Conservation (phyloP, 1,140 invertebrate genomes). For the Camponotus vicinus region DNA sequence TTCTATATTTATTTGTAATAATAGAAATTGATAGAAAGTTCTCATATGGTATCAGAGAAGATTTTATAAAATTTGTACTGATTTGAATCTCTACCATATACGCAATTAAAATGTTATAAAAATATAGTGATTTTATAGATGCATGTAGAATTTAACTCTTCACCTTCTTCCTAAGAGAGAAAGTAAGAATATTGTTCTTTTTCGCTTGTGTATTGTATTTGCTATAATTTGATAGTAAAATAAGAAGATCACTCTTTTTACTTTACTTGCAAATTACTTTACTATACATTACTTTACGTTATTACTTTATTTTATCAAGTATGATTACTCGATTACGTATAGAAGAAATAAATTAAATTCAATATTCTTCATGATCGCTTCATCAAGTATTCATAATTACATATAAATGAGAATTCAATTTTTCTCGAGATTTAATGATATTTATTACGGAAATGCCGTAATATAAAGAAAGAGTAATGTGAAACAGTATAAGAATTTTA, state of each 20-base stretch:
- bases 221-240: constrained; percentile 20
- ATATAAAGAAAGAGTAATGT: neutral
- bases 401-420: constrained; percentile 19
- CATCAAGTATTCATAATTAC: constrained; percentile 33
- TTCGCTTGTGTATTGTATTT: constrained; percentile 16
- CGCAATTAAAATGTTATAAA: neutral
- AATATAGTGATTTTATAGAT: too few relatives aligned
- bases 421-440: constrained; percentile 24
- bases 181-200: constrained; percentile 7
- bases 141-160: constrained; percentile 20
- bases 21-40: too few relatives aligned
- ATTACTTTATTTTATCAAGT: too few relatives aligned
- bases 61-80: neutral
- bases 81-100: neutral
- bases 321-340: too few relatives aligned
- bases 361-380: constrained; percentile 45
- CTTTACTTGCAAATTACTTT: too few relatives aligned
- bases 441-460: neutral
- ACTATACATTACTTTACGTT: too few relatives aligned
- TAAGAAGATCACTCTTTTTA: constrained; percentile 1
- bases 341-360: constrained; percentile 33
- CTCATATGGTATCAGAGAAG: too few relatives aligned
- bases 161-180: neutral
- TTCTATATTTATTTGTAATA: too few relatives aligned
- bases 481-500: constrained; percentile 1